Evolutionary conservation across 2,797 vertebrate species (phyloP), one percentile per base, ranked within the genome.

Genomic region (Cyprinodon diabolis): DNA sequence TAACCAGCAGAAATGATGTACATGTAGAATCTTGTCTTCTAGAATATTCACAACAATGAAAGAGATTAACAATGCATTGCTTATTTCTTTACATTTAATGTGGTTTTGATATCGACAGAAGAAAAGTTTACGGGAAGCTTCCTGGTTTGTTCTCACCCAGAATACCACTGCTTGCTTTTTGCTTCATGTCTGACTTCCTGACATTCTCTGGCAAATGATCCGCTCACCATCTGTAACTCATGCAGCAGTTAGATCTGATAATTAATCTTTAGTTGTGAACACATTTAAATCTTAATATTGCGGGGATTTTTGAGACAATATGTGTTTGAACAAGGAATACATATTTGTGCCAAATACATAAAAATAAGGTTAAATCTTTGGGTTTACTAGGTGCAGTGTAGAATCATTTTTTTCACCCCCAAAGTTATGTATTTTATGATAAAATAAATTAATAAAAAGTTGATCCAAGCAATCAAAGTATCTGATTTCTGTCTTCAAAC

Each of bases 361-460:
- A 62, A 69, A 2, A 77, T 11, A 15, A 66, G 43, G 78, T 68
- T 81, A 49, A 82, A 67, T 78, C 52, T 66, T 57, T 72, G 19
- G 74, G 54, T 82, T 48, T 40, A 21, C 45, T 65, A 35, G 40
- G 9, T 81, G 35, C 84, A 47, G 43, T 72, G 76, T 47, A 69
- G 66, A 45, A 43, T 6, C n/a, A 37, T 84, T n/a, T 66, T 47
- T 78, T 63, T n/a, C 74, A 68, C 37, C 55, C 74, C 60, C 75
- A 78, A 68, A 88, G 69, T 75, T 71, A 71, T 23, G 91, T 93
- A 77, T 85, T 79, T 85, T 82, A 66, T 35, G 21, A 51, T 51
- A 30, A 58, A 43, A 58, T 47, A 1, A 5, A 74, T 60, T 87
- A 94, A 94, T 93, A 94, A 94, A 94, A 84, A 78, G 51, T 62